Conservation (phyloP, 2,797 vertebrate genomes). For the Scolopax bukidnonensis region DNA sequence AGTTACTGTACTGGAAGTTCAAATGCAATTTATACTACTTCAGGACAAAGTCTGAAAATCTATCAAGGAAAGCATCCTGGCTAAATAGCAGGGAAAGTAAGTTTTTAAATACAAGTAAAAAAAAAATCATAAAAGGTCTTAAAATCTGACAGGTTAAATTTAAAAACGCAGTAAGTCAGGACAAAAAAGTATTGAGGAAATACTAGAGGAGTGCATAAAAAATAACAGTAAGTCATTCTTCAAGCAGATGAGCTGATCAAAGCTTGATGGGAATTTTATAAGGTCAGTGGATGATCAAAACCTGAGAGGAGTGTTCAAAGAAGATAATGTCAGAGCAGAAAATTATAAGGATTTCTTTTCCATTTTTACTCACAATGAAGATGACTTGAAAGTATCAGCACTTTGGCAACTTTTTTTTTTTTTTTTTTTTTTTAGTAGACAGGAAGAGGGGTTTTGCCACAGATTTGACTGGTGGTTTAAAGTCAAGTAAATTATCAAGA, state of each 20-base stretch:
- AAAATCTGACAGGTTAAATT: background rate
- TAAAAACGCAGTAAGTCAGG: background rate
- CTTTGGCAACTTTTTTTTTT: background rate
- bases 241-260: background rate
- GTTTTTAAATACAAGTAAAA: background rate
- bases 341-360: background rate
- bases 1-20: background rate
- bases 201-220: background rate
- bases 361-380: background rate
- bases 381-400: background rate
- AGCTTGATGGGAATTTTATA: background rate
- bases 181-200: background rate
- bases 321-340: background rate
- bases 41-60: background rate
- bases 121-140: background rate
- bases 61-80: background rate
- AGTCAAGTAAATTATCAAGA: background rate
- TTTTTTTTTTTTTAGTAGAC: background rate
- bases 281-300: constrained; percentile 4
- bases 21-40: background rate
- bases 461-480: background rate
- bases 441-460: accelerated
- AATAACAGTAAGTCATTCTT: background rate
- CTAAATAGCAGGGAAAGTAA: background rate
- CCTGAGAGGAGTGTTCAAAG: background rate